Percentiles rank a stretch among this genome's conserved stretches.
Conservation (phyloP, 2,888 invertebrate species). For the Cataglyphis altisquamis region DNA sequence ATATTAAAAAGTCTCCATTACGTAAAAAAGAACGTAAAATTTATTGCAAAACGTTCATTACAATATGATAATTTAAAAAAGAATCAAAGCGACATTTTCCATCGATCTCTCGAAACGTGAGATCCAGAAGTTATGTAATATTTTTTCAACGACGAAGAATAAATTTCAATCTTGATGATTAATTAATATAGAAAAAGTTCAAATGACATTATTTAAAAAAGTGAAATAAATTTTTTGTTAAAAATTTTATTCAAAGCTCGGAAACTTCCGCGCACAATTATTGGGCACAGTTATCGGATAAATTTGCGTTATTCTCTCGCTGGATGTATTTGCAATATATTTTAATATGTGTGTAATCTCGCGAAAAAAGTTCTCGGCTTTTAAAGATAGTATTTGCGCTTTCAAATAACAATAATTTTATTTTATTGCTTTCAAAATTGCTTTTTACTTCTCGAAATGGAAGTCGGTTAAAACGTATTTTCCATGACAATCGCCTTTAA, state of each 20-base stretch:
- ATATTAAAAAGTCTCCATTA: background rate
- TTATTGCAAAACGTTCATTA: background rate
- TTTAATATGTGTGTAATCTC: background rate
- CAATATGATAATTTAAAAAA: constrained; percentile 6
- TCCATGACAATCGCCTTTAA: background rate
- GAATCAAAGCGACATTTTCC: background rate
- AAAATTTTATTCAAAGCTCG: background rate
- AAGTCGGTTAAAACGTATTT: background rate
- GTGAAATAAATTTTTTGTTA: constrained; percentile 5
- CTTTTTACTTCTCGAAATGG: background rate
- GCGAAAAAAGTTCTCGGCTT: background rate
- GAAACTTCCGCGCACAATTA: background rate
- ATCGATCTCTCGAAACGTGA: background rate
- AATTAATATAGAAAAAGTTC: constrained; percentile 12
- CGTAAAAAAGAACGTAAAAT: background rate
- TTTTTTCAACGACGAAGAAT: background rate
- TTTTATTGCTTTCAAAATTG: background rate
- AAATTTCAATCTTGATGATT: background rate
- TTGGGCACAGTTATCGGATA: background rate
- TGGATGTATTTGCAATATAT: background rate
- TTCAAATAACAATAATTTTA: constrained; percentile 6
- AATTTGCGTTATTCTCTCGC: background rate
- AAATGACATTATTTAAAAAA: constrained; percentile 11
- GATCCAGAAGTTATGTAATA: background rate
- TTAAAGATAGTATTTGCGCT: background rate